A percentile compares a stretch with the other conserved stretches of the same genome.
Conservation (phyloP, 2,888 invertebrate genomes). For the Chrysolina americana region DNA sequence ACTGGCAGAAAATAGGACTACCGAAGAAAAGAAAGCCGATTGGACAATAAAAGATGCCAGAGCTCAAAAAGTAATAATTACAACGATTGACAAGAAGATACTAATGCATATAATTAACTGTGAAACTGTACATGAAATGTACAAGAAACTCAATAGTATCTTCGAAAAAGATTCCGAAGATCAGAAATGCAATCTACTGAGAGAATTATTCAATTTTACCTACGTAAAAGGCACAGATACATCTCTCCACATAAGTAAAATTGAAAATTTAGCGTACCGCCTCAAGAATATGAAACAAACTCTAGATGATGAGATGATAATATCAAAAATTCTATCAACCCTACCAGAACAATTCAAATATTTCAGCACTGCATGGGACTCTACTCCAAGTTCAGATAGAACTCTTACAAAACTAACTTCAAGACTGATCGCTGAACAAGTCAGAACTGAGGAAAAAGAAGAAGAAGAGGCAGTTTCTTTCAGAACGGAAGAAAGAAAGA, state of each 20-base stretch:
- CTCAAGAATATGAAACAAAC: slow-evolving; percentile 34
- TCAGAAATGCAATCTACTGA: background rate
- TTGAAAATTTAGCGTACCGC: slow-evolving; percentile 38
- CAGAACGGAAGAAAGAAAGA: background rate
- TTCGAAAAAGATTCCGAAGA: background rate
- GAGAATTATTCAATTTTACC: slow-evolving; percentile 1
- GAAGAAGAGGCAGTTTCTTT: background rate
- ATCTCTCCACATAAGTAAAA: slow-evolving; percentile 20
- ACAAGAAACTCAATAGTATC: background rate
- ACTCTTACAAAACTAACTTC: slow-evolving; percentile 44
- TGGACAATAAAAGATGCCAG: background rate
- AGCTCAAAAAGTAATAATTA: background rate
- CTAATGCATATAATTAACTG: background rate
- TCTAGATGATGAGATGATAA: slow-evolving; percentile 40
- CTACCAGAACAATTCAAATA: slow-evolving; percentile 63
- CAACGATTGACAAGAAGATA: slow-evolving; percentile 3
- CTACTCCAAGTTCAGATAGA: slow-evolving; percentile 28
- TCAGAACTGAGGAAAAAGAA: background rate
- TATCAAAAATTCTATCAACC: slow-evolving; percentile 45
- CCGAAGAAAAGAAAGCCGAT: background rate
- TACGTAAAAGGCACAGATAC: background rate
- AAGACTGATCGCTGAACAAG: slow-evolving; percentile 33
- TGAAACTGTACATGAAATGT: background rate
- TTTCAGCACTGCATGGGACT: slow-evolving; percentile 40
- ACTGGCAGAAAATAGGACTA: background rate